Conservation (phyloP, 2,888 invertebrate genomes). For the Amblyjoppa proteus region DNA sequence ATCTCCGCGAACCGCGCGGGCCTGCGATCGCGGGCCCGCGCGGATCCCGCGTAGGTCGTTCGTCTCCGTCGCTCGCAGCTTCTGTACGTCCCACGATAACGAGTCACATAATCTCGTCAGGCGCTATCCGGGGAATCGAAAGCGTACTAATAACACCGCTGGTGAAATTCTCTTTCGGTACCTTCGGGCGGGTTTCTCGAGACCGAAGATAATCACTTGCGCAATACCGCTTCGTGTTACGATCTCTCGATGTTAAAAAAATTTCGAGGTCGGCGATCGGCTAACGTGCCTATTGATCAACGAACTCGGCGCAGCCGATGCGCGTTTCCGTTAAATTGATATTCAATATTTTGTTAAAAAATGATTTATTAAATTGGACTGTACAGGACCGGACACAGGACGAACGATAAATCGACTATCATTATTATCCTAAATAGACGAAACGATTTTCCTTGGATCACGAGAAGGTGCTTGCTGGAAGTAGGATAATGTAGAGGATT, state of each 20-base stretch:
- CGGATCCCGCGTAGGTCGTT: slow-evolving; percentile 1
- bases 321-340: no score
- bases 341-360: not conserved
- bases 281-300: not conserved
- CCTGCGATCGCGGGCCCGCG: not conserved
- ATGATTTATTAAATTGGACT: slow-evolving; percentile 54
- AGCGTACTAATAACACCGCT: not conserved
- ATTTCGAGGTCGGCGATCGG: slow-evolving; percentile 5
- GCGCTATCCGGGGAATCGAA: not conserved
- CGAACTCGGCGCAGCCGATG: not conserved
- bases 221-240: not conserved
- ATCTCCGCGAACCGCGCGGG: slow-evolving; percentile 3
- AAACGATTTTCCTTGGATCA: not conserved
- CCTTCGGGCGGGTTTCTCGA: not conserved
- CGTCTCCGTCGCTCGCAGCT: slow-evolving; percentile 1
- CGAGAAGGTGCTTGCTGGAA: slow-evolving; percentile 48
- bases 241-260: slow-evolving; percentile 6
- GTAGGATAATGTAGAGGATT: slow-evolving; percentile 18
- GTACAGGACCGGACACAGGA: slow-evolving; percentile 47
- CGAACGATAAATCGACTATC: slow-evolving; percentile 36
- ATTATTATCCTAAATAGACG: not conserved
- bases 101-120: not conserved
- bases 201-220: not conserved
- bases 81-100: not conserved
- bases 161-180: not conserved